Evolutionary conservation across 92 coral and sea anemone species (phyloP).

Genomic region (Bergia sp.): DNA sequence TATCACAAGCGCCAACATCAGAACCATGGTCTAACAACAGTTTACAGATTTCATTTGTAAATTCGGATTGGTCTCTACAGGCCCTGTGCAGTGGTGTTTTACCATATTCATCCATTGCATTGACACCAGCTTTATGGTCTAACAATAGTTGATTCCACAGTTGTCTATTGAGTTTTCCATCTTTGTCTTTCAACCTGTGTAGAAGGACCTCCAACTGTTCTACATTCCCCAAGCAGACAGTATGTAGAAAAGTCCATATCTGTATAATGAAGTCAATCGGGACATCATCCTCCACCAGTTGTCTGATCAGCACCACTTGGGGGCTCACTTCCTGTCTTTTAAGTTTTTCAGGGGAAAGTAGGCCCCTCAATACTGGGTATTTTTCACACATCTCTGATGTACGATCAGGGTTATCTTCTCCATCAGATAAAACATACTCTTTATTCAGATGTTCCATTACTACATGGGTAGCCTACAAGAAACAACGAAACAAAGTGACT

Average conservation of each 20-base stretch:
- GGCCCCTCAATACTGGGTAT: neutral
- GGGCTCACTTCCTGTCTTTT: neutral
- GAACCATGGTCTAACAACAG: constrained; percentile 1
- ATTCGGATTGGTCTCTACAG: neutral
- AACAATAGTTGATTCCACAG: neutral
- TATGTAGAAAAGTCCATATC: neutral
- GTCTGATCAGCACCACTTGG: neutral
- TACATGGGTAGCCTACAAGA: no score
- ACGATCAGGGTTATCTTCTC: neutral
- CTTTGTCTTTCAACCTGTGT: neutral
- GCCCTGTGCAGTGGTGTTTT: neutral
- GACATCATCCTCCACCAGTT: neutral
- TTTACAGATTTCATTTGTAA: neutral
- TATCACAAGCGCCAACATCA: neutral
- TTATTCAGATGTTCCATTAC: neutral
- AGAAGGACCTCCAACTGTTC: neutral
- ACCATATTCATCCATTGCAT: neutral
- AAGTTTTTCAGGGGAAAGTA: neutral
- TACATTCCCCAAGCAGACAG: neutral
- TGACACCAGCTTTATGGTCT: neutral
- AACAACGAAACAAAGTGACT: no score
- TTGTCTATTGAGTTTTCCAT: neutral
- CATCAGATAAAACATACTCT: neutral
- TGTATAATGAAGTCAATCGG: neutral
- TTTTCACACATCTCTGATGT: neutral